Conservation (phyloP, 2,113 vertebrate species). For the Mirounga angustirostris region DNA sequence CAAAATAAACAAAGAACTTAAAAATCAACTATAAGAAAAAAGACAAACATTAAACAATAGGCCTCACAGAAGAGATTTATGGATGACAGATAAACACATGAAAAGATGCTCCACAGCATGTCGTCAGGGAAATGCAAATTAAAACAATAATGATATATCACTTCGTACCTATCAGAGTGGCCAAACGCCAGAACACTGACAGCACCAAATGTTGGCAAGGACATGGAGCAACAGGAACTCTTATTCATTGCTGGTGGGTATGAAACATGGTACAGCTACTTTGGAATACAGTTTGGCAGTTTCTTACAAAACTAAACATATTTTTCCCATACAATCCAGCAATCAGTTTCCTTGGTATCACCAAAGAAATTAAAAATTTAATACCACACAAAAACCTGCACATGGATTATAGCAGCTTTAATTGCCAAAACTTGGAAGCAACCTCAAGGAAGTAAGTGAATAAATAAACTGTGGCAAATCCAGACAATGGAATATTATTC, state of each 20-base stretch:
- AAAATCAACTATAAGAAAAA: background rate
- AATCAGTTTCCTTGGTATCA: background rate
- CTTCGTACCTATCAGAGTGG: background rate
- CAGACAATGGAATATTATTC: background rate
- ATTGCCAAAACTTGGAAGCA: background rate
- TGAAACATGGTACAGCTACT: background rate
- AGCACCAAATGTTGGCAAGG: background rate
- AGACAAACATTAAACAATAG: background rate
- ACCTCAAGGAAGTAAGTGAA: background rate
- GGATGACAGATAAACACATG: background rate
- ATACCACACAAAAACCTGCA: background rate
- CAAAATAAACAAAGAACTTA: background rate
- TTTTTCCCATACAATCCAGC: background rate
- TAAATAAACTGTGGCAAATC: background rate
- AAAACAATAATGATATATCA: background rate
- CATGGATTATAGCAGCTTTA: background rate
- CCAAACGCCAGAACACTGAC: background rate
- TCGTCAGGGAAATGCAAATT: background rate
- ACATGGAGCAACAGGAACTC: background rate
- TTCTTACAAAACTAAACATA: background rate
- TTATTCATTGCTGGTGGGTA: background rate
- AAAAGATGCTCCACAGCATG: background rate
- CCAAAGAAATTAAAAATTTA: background rate
- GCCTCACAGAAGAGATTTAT: background rate
- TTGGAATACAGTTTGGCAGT: background rate